Evolutionary conservation across 2,888 invertebrate genomes (phyloP).

Genomic region (Drosophila macrospina): DNA sequence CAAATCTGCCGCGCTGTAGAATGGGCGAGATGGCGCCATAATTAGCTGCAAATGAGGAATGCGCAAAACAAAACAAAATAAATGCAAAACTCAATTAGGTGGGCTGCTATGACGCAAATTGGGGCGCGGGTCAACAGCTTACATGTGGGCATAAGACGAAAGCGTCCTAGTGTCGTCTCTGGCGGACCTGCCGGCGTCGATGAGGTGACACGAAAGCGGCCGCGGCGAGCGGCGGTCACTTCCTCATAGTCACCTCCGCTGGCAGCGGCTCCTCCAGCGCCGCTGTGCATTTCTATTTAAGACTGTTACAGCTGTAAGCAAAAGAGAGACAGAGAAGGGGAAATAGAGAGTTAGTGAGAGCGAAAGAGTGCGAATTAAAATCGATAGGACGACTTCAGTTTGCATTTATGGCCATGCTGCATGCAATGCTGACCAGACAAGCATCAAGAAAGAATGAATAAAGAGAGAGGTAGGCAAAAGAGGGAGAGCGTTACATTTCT

Average conservation of each 20-base stretch:
- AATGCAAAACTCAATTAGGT: background rate
- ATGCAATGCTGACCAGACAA: constrained; percentile 27
- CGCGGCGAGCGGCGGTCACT: constrained; percentile 84
- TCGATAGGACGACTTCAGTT: constrained; percentile 57
- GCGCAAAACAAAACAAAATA: too few species aligned
- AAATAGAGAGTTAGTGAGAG: constrained; percentile 4
- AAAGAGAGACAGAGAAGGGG: constrained; percentile 11
- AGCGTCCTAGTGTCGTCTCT: constrained; percentile 85
- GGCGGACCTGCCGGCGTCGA: constrained; percentile 84
- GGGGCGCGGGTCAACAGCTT: constrained; percentile 48
- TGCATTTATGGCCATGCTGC: constrained; percentile 19
- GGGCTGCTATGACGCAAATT: background rate
- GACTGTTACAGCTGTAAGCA: constrained; percentile 37
- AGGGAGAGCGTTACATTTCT: background rate
- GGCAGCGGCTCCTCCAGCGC: constrained; percentile 64
- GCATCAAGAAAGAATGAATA: background rate
- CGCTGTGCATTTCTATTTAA: constrained; percentile 62
- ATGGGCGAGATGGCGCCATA: constrained; percentile 85
- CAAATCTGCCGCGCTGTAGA: constrained; percentile 85
- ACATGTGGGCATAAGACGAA: constrained; percentile 85
- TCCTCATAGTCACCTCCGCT: constrained; percentile 83
- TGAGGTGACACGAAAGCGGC: constrained; percentile 87
- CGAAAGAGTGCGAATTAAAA: constrained; percentile 31
- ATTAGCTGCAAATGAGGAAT: constrained; percentile 76
- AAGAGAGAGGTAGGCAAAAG: background rate